These are phyloP conservation scores for Sthenelais limicola DNA, from an alignment of 2,888 invertebrate genomes.

Conservation along the genomic window DNA sequence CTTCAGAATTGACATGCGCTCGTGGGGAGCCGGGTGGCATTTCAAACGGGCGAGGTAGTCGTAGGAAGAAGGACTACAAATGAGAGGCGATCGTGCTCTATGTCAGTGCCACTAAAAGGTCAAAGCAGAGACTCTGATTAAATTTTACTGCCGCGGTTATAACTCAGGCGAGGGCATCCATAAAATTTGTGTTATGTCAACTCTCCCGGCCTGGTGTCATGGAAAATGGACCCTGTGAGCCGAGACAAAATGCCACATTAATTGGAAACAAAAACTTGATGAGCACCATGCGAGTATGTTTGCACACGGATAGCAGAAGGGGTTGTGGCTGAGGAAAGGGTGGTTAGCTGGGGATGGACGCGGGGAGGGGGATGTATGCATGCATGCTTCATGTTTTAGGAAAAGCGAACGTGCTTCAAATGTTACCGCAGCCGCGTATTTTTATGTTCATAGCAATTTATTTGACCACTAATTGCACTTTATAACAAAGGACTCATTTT, in stretches of 20 bases:
- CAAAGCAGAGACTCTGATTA: constrained; percentile 31
- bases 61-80: neutral
- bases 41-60: neutral
- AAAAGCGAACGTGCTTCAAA: too few species aligned
- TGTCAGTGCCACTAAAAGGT: constrained; percentile 32
- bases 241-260: constrained; percentile 33
- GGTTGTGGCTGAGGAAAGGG: too few species aligned
- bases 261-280: constrained; percentile 27
- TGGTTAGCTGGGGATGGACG: too few species aligned
- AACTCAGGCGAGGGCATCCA: constrained; percentile 26
- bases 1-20: constrained; percentile 11
- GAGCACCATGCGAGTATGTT: neutral
- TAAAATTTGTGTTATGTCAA: constrained; percentile 39
- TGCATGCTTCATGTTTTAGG: too few species aligned
- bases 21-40: constrained; percentile 1
- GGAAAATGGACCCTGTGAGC: constrained; percentile 7
- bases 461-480: too few species aligned
- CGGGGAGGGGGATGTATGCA: too few species aligned
- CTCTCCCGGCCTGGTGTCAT: neutral
- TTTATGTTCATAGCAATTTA: too few species aligned
- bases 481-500: too few species aligned
- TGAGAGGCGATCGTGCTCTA: constrained; percentile 12
- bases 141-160: constrained; percentile 34
- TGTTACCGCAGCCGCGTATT: too few species aligned
- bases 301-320: too few species aligned